Percentiles rank a stretch among this genome's conserved stretches.
These are phyloP conservation scores for Furnarius figulus DNA, from an alignment of 2,113 vertebrate species.

Conservation along the genomic window DNA sequence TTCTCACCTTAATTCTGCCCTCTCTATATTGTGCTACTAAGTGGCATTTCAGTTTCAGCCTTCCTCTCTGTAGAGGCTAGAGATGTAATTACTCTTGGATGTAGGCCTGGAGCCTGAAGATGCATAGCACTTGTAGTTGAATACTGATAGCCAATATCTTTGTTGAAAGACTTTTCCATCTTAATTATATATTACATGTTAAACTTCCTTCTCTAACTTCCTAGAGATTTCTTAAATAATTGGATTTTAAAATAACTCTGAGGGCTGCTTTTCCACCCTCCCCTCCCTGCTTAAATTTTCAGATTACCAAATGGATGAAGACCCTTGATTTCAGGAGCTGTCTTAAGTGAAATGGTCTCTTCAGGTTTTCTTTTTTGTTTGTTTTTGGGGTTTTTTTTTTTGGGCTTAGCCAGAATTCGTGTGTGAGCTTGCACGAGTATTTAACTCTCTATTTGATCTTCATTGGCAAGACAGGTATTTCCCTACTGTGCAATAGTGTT, in stretches of 20 bases:
- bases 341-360: background rate
- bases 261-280: background rate
- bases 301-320: conserved; percentile 59
- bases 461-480: background rate
- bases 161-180: background rate
- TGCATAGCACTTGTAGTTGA: background rate
- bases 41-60: conserved; percentile 50
- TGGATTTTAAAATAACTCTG: background rate
- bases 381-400: background rate
- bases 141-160: background rate
- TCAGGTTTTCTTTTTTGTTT: background rate
- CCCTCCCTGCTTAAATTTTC: background rate
- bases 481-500: background rate
- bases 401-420: background rate
- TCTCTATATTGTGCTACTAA: background rate
- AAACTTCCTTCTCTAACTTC: background rate
- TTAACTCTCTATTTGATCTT: background rate
- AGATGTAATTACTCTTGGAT: background rate
- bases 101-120: conserved; percentile 16
- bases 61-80: conserved; percentile 19
- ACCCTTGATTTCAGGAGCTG: conserved; percentile 40
- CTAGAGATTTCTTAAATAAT: background rate
- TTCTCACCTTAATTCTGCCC: background rate
- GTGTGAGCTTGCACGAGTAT: background rate
- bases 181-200: background rate